These are phyloP conservation scores for Cordilura impudica DNA, from an alignment of 2,888 invertebrate species.

Conservation along the genomic window DNA sequence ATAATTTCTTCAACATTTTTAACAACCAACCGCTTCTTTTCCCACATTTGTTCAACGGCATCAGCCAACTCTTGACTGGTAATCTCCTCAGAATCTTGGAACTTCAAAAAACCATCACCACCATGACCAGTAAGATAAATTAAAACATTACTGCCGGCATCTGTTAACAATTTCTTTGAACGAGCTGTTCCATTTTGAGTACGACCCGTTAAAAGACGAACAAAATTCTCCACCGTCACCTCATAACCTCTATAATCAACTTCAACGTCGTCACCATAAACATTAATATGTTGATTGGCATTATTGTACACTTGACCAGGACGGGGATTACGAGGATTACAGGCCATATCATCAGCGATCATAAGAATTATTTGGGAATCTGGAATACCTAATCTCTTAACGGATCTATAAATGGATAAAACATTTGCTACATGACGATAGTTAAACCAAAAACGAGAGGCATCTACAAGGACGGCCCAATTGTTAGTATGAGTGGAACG, in stretches of 20 bases:
- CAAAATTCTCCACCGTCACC: constrained; percentile 99
- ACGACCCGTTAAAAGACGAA: constrained; percentile 95
- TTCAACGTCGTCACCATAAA: constrained; percentile 99
- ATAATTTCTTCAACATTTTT: neutral
- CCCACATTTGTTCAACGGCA: constrained; percentile 99
- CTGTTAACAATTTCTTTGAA: constrained; percentile 95
- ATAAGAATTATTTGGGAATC: constrained; percentile 99
- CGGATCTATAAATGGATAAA: constrained; percentile 97
- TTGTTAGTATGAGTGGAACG: constrained; percentile 91
- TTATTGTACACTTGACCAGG: constrained; percentile 99
- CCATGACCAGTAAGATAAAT: constrained; percentile 98
- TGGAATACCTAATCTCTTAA: constrained; percentile 98
- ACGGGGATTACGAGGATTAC: constrained; percentile 97
- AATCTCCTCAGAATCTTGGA: constrained; percentile 99
- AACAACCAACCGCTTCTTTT: constrained; percentile 88
- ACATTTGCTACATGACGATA: constrained; percentile 99
- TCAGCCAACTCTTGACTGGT: constrained; percentile 99
- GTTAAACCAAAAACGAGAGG: constrained; percentile 99
- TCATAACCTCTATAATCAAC: constrained; percentile 98
- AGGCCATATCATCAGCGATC: constrained; percentile 99
- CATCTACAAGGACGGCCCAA: constrained; percentile 99
- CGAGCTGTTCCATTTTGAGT: constrained; percentile 95
- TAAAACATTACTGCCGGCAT: constrained; percentile 97
- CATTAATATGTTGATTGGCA: constrained; percentile 98
- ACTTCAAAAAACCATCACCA: constrained; percentile 99